Percentiles rank a stretch among this genome's conserved stretches.
These are phyloP conservation scores for Trichomycterus rosablanca DNA, from an alignment of 2,113 vertebrate species.

Conservation along the genomic window DNA sequence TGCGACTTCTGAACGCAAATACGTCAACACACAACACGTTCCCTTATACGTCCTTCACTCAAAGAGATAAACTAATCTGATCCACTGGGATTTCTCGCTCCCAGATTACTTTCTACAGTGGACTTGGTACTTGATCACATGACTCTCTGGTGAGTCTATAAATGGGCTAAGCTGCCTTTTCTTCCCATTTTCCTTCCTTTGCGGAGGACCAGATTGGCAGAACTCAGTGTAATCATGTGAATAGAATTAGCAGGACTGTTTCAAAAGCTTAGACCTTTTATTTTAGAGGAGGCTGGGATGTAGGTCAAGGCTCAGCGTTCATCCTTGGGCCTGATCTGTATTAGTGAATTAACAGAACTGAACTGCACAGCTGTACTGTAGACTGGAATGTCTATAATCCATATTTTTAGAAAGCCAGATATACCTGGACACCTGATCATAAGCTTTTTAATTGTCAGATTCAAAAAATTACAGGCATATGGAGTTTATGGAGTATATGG, in stretches of 20 bases:
- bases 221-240: neutral
- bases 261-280: neutral
- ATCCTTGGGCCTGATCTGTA: slow-evolving; percentile 29
- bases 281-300: too few relatives aligned
- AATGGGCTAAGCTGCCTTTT: neutral
- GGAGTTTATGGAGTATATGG: too few relatives aligned
- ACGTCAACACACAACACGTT: slow-evolving; percentile 6
- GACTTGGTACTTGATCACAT: slow-evolving; percentile 42
- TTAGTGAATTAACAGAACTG: slow-evolving; percentile 7
- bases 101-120: neutral
- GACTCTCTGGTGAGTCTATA: slow-evolving; percentile 1
- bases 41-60: slow-evolving; percentile 1
- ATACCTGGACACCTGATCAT: too few relatives aligned
- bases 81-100: too few relatives aligned
- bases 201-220: too few relatives aligned
- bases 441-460: too few relatives aligned
- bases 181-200: neutral
- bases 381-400: neutral
- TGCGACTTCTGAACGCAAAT: slow-evolving; percentile 26
- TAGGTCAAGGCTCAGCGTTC: slow-evolving; percentile 7
- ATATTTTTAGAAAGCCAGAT: neutral
- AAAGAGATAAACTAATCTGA: too few relatives aligned
- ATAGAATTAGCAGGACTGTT: neutral
- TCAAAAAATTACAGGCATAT: too few relatives aligned
- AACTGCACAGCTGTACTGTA: slow-evolving; percentile 8